phyloP scores from a whole-genome alignment of 2,113 vertebrate species.

The Actenoides hombroni region DNA sequence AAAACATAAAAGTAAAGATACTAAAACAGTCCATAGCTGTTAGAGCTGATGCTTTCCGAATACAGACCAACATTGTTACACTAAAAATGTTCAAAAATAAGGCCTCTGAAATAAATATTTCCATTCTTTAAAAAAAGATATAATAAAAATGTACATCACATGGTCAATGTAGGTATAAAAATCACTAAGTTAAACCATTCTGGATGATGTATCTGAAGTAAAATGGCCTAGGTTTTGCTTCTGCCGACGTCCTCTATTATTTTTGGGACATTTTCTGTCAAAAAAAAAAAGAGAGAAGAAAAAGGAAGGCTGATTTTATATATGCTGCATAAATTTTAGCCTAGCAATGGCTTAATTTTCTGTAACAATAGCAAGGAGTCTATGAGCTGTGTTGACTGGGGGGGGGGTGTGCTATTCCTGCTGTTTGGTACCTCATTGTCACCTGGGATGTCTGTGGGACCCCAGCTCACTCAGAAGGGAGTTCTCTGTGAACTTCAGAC shows the following conservation, averaged over 20 bases:
- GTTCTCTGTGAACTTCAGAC: not conserved
- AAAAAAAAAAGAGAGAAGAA: not conserved
- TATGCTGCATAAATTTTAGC: not conserved
- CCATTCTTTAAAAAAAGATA: conserved; percentile 86
- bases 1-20: conserved; percentile 77
- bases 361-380: not conserved
- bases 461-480: not conserved
- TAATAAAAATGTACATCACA: conserved; percentile 87
- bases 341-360: not conserved
- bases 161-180: conserved; percentile 88
- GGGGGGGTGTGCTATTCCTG: no score
- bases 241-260: conserved; percentile 91
- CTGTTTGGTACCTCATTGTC: not conserved
- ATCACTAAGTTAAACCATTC: conserved; percentile 89
- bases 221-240: conserved; percentile 97
- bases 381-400: not conserved
- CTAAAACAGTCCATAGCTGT: conserved; percentile 78
- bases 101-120: conserved; percentile 94
- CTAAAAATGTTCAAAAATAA: conserved; percentile 89
- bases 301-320: conserved; percentile 2
- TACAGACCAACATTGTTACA: conserved; percentile 78
- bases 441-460: not conserved
- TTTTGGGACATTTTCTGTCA: conserved; percentile 93
- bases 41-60: conserved; percentile 74
- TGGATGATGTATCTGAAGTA: conserved; percentile 91